Percentiles rank a stretch among this genome's conserved stretches.
phyloP scores from a whole-genome alignment of 2,797 vertebrate species.

The Echeneis naucrates region DNA sequence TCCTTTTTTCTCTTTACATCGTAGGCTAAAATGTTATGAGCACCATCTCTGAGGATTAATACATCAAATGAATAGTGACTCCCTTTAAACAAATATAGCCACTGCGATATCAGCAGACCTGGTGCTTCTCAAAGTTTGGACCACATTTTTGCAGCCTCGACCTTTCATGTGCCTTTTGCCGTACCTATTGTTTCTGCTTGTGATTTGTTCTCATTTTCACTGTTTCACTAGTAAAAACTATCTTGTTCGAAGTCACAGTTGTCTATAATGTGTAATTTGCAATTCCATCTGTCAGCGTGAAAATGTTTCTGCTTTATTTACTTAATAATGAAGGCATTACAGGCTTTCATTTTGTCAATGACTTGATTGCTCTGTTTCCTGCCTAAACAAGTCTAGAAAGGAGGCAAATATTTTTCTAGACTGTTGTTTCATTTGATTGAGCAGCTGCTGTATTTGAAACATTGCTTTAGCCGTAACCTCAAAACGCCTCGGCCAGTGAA shows the following conservation, averaged over 20 bases:
- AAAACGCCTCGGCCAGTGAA: conserved; percentile 11
- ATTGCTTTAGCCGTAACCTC: background rate
- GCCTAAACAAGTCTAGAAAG: background rate
- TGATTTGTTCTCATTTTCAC: background rate
- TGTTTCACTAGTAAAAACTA: background rate
- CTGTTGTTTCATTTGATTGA: background rate
- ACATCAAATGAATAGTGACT: conserved; percentile 1
- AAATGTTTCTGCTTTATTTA: conserved; percentile 2
- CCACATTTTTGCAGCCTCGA: background rate
- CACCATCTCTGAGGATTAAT: background rate
- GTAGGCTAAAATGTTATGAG: conserved; percentile 3
- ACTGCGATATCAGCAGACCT: background rate
- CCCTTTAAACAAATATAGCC: background rate
- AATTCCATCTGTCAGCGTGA: conserved; percentile 10
- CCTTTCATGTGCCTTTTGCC: background rate
- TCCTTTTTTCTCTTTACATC: conserved; percentile 26
- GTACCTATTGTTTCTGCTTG: background rate
- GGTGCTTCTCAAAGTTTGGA: background rate
- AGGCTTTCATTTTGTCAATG: conserved; percentile 7
- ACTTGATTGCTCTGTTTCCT: conserved; percentile 1
- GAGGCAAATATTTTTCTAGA: background rate
- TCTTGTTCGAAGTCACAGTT: background rate
- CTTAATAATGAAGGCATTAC: background rate
- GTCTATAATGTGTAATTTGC: background rate
- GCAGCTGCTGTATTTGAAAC: background rate